Evolutionary conservation across 2,113 vertebrate species (phyloP), one percentile per base, ranked within the genome.

Genomic region (Myotis brandtii): DNA sequence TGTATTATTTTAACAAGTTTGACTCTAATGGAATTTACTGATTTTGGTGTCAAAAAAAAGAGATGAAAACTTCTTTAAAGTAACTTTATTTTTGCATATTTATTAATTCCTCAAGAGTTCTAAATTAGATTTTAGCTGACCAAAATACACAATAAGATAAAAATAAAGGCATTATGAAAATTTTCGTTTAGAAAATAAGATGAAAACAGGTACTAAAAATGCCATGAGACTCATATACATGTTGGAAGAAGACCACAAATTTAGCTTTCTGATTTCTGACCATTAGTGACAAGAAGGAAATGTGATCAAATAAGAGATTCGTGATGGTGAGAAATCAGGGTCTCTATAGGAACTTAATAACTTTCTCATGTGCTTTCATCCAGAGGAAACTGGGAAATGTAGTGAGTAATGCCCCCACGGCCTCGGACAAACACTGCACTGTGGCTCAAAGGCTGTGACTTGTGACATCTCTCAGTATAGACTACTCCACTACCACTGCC

Each of bases 1-100:
- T 72, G 27, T 89, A 56, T 75, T 79, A n/a, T 92, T 90, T 84
- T 59, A 30, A 70, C 72, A 76, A 40, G 0, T 66, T 79, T 85
- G 46, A 77, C 40, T 46, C 48, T 69, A 84, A 75, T 76, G 62
- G 54, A 94, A 90, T 3, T 23, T 23, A 79, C 43, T 86, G 32
- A 66, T 80, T 89, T 77, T 32, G 18, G 34, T 94, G 16, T 82
- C 76, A 86, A 84, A n/a, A n/a, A 96, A 94, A 83, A 75, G 40
- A 92, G 46, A 9, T 77, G 18, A 43, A 62, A 84, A 54, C 3
- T 69, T 83, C 32, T 21, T 21, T 18, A 80, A 70, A 76, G 54
- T 69, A 75, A 89, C 32, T 70, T 89, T 83, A n/a, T 66, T 82
- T 93, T 72, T 82, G 17, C 59, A 40, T 76, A 30, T 59, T 67